Conservation (phyloP, 2,797 vertebrate genomes). For the Loriculus beryllinus region DNA sequence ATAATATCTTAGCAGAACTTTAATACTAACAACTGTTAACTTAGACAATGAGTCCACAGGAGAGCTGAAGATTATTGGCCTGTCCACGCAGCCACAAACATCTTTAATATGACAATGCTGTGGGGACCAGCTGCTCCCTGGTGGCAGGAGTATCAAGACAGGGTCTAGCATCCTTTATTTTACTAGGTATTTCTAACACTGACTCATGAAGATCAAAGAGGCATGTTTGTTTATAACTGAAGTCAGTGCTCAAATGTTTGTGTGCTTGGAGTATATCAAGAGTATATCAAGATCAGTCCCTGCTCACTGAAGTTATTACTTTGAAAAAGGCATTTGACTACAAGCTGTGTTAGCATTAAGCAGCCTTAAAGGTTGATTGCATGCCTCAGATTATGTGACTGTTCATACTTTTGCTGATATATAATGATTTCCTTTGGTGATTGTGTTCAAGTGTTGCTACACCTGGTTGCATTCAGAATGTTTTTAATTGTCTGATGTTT, state of each 20-base stretch:
- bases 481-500: slow-evolving; percentile 26
- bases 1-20: background rate
- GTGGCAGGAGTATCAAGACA: background rate
- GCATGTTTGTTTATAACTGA: background rate
- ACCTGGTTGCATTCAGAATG: slow-evolving; percentile 7
- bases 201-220: background rate
- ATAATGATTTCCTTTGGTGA: slow-evolving; percentile 20
- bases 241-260: background rate
- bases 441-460: background rate
- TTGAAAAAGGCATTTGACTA: background rate
- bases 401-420: background rate
- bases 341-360: background rate
- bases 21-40: background rate
- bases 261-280: background rate
- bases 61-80: background rate
- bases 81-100: background rate
- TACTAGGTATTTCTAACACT: background rate
- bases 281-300: background rate
- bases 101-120: background rate
- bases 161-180: background rate
- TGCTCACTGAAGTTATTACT: background rate
- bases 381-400: background rate
- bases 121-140: background rate
- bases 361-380: background rate
- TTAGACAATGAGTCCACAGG: background rate